Base-by-base conservation (phyloP, 2,113 vertebrate species). In the Calypte anna region DNA sequence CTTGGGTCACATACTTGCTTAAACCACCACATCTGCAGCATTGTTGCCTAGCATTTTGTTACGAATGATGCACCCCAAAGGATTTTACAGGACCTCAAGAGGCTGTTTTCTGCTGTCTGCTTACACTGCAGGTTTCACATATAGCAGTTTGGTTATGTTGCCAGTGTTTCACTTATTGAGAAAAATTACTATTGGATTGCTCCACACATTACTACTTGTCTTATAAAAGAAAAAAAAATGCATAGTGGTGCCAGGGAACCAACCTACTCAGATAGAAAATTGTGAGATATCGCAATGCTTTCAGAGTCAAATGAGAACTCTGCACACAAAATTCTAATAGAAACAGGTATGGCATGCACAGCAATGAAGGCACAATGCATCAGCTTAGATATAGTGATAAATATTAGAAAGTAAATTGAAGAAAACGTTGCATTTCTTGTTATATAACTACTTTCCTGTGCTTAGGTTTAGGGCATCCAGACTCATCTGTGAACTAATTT, bases 351-450 rank as follows among this genome's bases (percentile, higher is more conserved):
- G 6, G 9, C 81, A 43, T 48, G 51, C 38, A 81, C 25, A 89
- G 40, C 12, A 90, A 33, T 51, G 78, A 58, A 89, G 55, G n/a
- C 77, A 90, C 31, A 95, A 86, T 24, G 54, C 53, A 91, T 77
- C 11, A 12, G 27, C 28, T 91, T 92, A 94, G 63, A 87, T 91
- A 75, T 88, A 83, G 86, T 31, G 40, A 72, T 80, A 91, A 96
- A 87, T 79, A 58, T 68, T 88, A 74, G 80, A 68, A 95, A 94
- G 55, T 79, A 90, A 90, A 95, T 82, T 72, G 38, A 90, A 59
- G 19, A 91, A 89, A 73, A 38, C 90, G 14, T 96, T 86, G 24
- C 63, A 40, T 89, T 91, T 94, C 63, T 74, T 78, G 94, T 93
- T 92, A 75, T 85, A 76, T 88, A 93, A 88, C 55, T 95, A 70